phyloP scores from a whole-genome alignment of 2,797 vertebrate species.

The Hippoglossus hippoglossus region DNA sequence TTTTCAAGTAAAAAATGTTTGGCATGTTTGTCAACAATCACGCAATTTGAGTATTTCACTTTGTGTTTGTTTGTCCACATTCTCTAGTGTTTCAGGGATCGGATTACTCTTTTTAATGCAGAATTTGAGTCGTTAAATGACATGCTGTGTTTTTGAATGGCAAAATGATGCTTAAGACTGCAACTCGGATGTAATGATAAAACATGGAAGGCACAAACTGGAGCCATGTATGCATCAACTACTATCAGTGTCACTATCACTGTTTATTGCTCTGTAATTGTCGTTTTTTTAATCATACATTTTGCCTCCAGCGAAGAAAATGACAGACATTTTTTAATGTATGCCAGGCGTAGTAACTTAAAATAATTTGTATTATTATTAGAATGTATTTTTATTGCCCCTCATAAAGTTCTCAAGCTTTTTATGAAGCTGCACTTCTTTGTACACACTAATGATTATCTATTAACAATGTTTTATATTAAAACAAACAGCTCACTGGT shows the following conservation, averaged over 20 bases:
- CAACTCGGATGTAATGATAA: background rate
- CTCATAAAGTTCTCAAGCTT: constrained; percentile 25
- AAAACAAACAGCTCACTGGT: constrained; percentile 72
- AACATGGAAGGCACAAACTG: constrained; percentile 2
- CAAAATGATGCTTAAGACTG: background rate
- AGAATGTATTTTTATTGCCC: constrained; percentile 20
- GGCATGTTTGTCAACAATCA: background rate
- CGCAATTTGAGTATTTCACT: too few relatives aligned
- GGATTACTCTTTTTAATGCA: too few relatives aligned
- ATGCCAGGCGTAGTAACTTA: background rate
- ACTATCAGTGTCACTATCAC: background rate
- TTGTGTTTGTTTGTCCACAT: too few relatives aligned
- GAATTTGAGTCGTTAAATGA: too few relatives aligned
- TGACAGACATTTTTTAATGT: background rate
- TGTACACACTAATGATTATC: constrained; percentile 22
- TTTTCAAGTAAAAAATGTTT: background rate
- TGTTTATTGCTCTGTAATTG: background rate
- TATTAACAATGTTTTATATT: constrained; percentile 82
- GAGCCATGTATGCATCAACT: background rate
- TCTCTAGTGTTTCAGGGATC: too few relatives aligned
- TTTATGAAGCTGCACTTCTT: constrained; percentile 56
- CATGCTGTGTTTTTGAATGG: too few relatives aligned
- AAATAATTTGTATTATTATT: too few relatives aligned
- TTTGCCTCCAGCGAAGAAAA: background rate
- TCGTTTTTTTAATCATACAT: too few relatives aligned